A percentile compares a stretch with the other conserved stretches of the same genome.
Evolutionary conservation across 1,140 invertebrate genomes (phyloP).

Genomic region (Drosophila eugracilis): DNA sequence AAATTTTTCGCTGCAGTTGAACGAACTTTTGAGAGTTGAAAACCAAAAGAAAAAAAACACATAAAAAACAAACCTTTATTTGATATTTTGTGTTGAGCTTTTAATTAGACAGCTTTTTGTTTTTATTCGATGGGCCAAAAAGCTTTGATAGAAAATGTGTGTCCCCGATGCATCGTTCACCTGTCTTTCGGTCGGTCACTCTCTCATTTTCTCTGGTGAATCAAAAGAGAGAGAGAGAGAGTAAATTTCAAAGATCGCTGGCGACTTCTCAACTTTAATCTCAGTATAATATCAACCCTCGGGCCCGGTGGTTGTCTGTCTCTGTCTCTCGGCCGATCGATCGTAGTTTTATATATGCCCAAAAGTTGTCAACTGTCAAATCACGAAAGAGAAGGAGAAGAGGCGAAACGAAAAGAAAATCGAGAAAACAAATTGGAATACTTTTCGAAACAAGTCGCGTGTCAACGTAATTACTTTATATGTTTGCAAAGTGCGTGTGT

Average conservation of each 20-base stretch:
- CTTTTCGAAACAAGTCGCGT: conserved; percentile 76
- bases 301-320: conserved; percentile 64
- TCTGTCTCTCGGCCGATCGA: conserved; percentile 6
- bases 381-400: conserved; percentile 38
- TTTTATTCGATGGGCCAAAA: conserved; percentile 7
- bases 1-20: conserved; percentile 54
- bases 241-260: conserved; percentile 6
- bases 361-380: conserved; percentile 75
- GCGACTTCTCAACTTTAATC: conserved; percentile 37
- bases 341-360: conserved; percentile 45
- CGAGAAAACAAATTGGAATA: conserved; percentile 50
- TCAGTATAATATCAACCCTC: conserved; percentile 77
- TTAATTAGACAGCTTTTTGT: conserved; percentile 33
- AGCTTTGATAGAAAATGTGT: conserved; percentile 48
- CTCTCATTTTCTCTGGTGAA: conserved; percentile 22
- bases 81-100: conserved; percentile 46
- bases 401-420: conserved; percentile 36
- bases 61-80: conserved; percentile 40
- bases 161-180: conserved; percentile 33
- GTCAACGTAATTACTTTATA: conserved; percentile 63
- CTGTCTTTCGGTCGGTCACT: conserved; percentile 22
- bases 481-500: conserved; percentile 55
- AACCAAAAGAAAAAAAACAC: conserved; percentile 8
- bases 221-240: conserved; percentile 7
- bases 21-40: conserved; percentile 52